Evolutionary conservation across 2,113 vertebrate genomes (phyloP), one percentile per base, ranked within the genome.

Genomic region (Syngnathus floridae): DNA sequence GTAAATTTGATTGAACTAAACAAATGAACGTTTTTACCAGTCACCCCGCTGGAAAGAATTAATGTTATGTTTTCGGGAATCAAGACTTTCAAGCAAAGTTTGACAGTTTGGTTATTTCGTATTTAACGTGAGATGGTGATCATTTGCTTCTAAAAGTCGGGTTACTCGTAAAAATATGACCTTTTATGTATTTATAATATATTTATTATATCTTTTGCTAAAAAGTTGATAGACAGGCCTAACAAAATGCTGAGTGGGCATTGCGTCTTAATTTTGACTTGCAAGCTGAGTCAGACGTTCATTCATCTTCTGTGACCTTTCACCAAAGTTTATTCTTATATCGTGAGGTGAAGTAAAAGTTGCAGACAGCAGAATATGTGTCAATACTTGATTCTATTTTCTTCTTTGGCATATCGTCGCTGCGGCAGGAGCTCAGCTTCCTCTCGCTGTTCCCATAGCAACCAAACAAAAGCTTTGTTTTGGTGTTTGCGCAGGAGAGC

Each of bases 381-480:
- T 59, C 57, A 37, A 59, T 38, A 59, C 17, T 40, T 40, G 57
- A 35, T 59, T 59, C 9, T 38, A 38, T 59, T 81, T 75, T 81
- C 75, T 86, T 78, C 77, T 74, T 72, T 74, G 71, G 38, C 76
- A 59, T 74, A 72, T 80, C 81, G 73, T 76, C 57, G 8, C 52
- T 77, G 76, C 78, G 78, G 80, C 79, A 67, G 70, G 76, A 80
- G 73, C 69, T 71, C 56, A 75, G 1, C 69, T 83, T 83, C 79
- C 82, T 78, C 76, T 69, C 5, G 72, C 75, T 82, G 88, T 90
- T 60, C 16, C 88, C 72, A 56, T 38, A 58, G 85, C 70, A 79
- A 90, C 84, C 72, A 90, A 91, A 92, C 90, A 89, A 8, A 3
- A 26, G 67, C 46, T 82, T 84, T 90, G 86, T 88, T 86, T 78